phyloP scores from a whole-genome alignment of 1,140 invertebrate genomes.

The Rhyzopertha dominica region DNA sequence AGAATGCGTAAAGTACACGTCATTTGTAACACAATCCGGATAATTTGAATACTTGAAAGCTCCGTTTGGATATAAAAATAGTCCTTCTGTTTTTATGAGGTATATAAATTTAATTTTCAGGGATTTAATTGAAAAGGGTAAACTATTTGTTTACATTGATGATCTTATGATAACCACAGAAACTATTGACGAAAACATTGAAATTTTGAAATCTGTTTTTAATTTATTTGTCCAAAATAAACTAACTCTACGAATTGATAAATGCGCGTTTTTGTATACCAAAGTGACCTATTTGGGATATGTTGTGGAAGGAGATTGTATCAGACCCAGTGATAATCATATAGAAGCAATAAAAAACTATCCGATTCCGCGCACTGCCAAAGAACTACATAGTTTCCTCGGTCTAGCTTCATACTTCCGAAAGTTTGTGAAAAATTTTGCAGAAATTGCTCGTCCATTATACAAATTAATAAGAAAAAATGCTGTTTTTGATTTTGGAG shows the following conservation, averaged over 20 bases:
- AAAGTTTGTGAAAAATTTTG: conserved; percentile 8
- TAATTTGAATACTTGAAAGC: conserved; percentile 14
- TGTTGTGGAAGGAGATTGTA: too few species aligned
- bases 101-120: conserved; percentile 10
- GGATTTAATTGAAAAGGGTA: conserved; percentile 2
- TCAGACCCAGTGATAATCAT: neutral
- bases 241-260: conserved; percentile 2
- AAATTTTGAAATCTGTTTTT: too few species aligned
- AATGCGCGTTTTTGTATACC: conserved; percentile 11
- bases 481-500: neutral
- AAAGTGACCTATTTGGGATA: too few species aligned
- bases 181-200: conserved; percentile 8
- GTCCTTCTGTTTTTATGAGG: too few species aligned
- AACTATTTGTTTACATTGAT: conserved; percentile 9
- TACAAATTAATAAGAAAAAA: too few species aligned
- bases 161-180: conserved; percentile 7
- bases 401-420: conserved; percentile 11
- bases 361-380: conserved; percentile 2
- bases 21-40: neutral
- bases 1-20: conserved; percentile 3
- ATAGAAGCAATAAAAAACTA: conserved; percentile 1
- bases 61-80: conserved; percentile 11
- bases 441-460: neutral
- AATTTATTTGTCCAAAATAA: conserved; percentile 4
- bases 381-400: conserved; percentile 9